Percentiles rank a stretch among this genome's conserved stretches.
phyloP scores from a whole-genome alignment of 2,888 invertebrate genomes.

The Diabrotica balteata region DNA sequence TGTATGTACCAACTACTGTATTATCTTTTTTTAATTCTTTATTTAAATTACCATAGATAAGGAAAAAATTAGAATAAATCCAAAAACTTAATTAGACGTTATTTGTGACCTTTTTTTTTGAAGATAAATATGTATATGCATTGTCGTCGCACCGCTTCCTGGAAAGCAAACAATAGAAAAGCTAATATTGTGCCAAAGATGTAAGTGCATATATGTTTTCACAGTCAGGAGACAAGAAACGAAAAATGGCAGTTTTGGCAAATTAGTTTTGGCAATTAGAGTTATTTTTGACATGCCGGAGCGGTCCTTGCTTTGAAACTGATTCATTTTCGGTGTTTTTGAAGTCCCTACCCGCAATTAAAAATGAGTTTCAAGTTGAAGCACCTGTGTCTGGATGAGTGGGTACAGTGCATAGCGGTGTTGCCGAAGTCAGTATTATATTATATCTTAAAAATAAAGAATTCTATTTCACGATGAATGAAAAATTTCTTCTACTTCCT shows the following conservation, averaged over 20 bases:
- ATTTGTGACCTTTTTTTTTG: too few relatives aligned
- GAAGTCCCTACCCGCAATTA: conserved; percentile 30
- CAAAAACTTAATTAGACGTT: too few relatives aligned
- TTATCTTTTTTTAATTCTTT: too few relatives aligned
- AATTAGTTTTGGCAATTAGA: conserved; percentile 31
- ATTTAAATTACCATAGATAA: too few relatives aligned
- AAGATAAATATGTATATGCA: too few relatives aligned
- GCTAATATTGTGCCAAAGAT: conserved; percentile 2
- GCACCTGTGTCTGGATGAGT: conserved; percentile 28
- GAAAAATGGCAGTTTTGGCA: conserved; percentile 20
- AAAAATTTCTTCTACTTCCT: too few relatives aligned
- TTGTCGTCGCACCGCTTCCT: too few relatives aligned
- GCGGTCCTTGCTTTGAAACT: conserved; percentile 16
- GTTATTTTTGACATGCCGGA: conserved; percentile 21
- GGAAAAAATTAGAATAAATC: too few relatives aligned
- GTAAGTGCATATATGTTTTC: conserved; percentile 19
- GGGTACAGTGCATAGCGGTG: background rate
- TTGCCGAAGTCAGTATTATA: background rate
- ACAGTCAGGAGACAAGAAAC: conserved; percentile 3
- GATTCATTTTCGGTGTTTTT: conserved; percentile 30
- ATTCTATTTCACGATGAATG: too few relatives aligned
- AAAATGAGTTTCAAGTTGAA: conserved; percentile 33
- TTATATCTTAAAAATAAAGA: too few relatives aligned
- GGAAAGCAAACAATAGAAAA: conserved; percentile 4
- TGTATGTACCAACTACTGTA: too few relatives aligned